phyloP scores from a whole-genome alignment of 2,888 invertebrate species.

The Agonum fuliginosum region DNA sequence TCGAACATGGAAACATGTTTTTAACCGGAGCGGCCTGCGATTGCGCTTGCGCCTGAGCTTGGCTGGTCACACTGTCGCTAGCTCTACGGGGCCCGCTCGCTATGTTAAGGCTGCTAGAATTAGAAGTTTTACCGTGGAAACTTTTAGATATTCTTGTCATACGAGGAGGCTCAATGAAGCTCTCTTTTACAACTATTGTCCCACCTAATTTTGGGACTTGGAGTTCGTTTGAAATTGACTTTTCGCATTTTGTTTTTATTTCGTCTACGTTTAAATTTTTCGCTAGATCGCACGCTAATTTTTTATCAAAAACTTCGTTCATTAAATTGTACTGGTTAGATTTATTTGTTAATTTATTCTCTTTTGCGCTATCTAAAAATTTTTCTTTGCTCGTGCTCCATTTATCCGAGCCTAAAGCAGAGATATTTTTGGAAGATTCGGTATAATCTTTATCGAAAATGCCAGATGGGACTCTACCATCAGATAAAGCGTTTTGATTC shows the following conservation, averaged over 20 bases:
- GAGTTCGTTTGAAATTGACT: conserved; percentile 54
- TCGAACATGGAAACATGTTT: conserved; percentile 28
- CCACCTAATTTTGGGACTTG: conserved; percentile 65
- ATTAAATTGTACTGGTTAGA: conserved; percentile 49
- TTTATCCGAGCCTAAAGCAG: conserved; percentile 66
- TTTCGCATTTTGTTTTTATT: conserved; percentile 65
- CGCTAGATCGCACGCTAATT: conserved; percentile 65
- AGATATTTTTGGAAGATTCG: conserved; percentile 65
- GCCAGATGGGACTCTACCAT: conserved; percentile 6
- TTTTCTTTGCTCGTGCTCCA: conserved; percentile 70
- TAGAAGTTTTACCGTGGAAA: conserved; percentile 71
- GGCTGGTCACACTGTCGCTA: conserved; percentile 67
- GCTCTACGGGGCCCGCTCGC: conserved; percentile 67
- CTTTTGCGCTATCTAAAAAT: conserved; percentile 66
- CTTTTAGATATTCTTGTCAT: conserved; percentile 73
- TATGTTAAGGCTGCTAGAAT: conserved; percentile 62
- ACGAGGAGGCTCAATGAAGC: conserved; percentile 74
- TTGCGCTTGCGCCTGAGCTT: neutral
- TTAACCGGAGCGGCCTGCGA: conserved; percentile 26
- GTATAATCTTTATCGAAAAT: conserved; percentile 65
- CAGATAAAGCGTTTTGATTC: conserved; percentile 11
- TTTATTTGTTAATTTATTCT: conserved; percentile 45
- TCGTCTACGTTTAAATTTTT: conserved; percentile 65
- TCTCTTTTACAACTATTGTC: conserved; percentile 73
- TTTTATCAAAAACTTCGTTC: conserved; percentile 62